These are phyloP conservation scores for Cyphomyrus plagiostoma DNA, from an alignment of 2,113 vertebrate genomes.

Conservation along the genomic window DNA sequence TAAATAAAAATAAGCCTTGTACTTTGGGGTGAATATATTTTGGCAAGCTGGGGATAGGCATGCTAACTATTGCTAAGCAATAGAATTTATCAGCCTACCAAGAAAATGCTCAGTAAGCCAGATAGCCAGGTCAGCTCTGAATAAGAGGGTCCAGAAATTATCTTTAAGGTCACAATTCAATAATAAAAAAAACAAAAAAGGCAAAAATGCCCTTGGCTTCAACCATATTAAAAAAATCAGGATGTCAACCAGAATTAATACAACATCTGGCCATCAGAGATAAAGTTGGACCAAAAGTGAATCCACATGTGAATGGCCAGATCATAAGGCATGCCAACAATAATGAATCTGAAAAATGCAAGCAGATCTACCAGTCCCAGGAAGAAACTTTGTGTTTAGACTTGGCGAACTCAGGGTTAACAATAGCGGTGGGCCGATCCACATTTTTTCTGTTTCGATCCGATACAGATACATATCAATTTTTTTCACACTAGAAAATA, in stretches of 20 bases:
- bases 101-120: not conserved
- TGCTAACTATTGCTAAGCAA: not conserved
- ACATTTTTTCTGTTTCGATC: too few relatives aligned
- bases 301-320: constrained; percentile 96
- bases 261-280: not conserved
- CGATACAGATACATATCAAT: too few relatives aligned
- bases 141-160: not conserved
- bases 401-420: not conserved
- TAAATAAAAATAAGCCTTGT: not conserved
- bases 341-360: not conserved
- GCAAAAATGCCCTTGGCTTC: not conserved
- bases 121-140: not conserved
- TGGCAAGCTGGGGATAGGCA: not conserved
- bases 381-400: not conserved
- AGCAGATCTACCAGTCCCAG: not conserved
- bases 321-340: constrained; percentile 60
- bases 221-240: not conserved
- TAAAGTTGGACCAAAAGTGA: not conserved
- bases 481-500: too few relatives aligned
- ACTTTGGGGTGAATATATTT: not conserved
- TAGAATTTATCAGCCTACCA: not conserved
- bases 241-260: not conserved
- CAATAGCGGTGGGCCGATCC: too few relatives aligned
- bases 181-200: not conserved
- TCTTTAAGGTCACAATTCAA: not conserved